Conservation (phyloP, 2,797 vertebrate genomes). For the Catamblyrhynchus diadema region DNA sequence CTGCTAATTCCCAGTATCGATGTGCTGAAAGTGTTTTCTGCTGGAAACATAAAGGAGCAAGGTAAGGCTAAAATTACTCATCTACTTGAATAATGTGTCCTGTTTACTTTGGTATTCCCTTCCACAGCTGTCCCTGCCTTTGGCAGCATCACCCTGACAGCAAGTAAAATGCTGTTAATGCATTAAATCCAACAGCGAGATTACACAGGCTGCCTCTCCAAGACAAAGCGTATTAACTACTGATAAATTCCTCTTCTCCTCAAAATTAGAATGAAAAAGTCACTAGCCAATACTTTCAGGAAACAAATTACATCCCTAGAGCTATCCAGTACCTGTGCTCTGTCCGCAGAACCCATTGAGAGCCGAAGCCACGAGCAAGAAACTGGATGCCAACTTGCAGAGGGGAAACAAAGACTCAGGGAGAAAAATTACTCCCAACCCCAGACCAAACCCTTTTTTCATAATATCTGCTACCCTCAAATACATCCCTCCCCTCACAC, state of each 20-base stretch:
- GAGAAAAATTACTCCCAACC: neutral
- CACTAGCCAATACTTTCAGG: neutral
- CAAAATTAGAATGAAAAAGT: conserved; percentile 12
- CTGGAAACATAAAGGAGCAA: neutral
- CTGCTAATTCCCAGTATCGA: neutral
- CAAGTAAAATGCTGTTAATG: neutral
- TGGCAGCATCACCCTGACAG: neutral
- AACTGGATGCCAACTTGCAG: neutral
- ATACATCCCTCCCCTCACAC: neutral
- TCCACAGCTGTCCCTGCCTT: neutral
- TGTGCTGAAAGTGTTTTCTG: neutral
- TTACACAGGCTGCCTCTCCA: neutral
- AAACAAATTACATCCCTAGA: neutral
- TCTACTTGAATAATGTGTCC: neutral
- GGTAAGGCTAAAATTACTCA: neutral
- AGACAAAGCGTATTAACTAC: neutral
- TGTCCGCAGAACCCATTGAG: neutral
- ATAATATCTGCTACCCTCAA: neutral
- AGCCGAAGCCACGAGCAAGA: neutral
- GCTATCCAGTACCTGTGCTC: neutral
- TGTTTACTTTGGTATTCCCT: neutral
- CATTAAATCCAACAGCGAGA: neutral
- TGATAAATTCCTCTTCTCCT: neutral
- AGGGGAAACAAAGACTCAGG: neutral
- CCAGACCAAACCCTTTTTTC: neutral